A percentile compares a stretch with the other conserved stretches of the same genome.
Evolutionary conservation across 1,140 invertebrate genomes (phyloP).

Genomic region (Drosophila parabipectinata): DNA sequence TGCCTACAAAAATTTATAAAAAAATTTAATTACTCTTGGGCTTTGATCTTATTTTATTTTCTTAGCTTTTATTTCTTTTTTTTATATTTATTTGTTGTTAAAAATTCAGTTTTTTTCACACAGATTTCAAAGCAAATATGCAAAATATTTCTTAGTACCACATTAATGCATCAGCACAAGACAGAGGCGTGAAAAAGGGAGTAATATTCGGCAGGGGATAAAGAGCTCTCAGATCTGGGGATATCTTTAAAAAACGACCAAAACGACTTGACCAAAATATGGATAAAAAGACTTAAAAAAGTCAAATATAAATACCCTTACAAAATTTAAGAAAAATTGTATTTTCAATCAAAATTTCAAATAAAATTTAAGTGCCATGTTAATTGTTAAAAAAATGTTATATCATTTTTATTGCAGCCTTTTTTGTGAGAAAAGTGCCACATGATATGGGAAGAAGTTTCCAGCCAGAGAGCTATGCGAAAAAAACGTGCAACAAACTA

Average conservation of each 20-base stretch:
- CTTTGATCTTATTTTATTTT: too few relatives aligned
- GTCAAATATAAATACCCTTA: too few relatives aligned
- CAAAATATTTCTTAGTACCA: slow-evolving; percentile 77
- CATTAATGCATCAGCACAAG: slow-evolving; percentile 65
- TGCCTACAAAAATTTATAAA: too few relatives aligned
- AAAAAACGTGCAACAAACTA: slow-evolving; percentile 77
- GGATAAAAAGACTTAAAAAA: too few relatives aligned
- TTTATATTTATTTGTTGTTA: background rate
- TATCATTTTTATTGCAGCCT: too few relatives aligned
- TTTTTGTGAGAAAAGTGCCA: background rate
- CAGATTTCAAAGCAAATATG: slow-evolving; percentile 79
- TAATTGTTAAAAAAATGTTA: too few relatives aligned
- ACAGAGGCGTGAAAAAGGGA: background rate
- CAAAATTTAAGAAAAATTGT: too few relatives aligned
- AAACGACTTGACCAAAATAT: background rate
- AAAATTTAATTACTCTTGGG: too few relatives aligned
- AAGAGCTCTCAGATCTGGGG: background rate
- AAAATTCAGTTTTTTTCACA: slow-evolving; percentile 38
- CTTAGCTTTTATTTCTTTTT: background rate
- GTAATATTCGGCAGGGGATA: too few relatives aligned
- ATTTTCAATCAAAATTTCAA: too few relatives aligned
- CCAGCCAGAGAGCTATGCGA: slow-evolving; percentile 46
- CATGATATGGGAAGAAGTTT: slow-evolving; percentile 25
- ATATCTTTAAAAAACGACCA: background rate
- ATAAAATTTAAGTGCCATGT: too few relatives aligned